Conservation (phyloP, 2,113 vertebrate species). For the Myiozetetes cayanensis region DNA sequence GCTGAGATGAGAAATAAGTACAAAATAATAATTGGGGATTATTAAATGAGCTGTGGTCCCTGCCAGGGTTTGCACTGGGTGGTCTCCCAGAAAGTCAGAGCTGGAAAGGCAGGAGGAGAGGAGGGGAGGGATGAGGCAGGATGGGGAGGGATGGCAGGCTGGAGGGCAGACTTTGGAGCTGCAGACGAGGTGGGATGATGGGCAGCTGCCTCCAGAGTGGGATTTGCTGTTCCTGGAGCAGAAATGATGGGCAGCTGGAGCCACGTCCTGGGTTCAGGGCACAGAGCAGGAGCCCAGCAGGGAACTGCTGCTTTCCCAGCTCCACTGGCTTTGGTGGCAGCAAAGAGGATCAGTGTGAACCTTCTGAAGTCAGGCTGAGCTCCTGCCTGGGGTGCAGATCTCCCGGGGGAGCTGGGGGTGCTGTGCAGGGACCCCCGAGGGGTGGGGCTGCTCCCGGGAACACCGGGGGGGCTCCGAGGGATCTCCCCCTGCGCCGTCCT, state of each 20-base stretch:
- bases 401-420: not conserved
- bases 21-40: fast-evolving
- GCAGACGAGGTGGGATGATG: not conserved
- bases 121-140: not conserved
- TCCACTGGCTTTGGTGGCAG: not conserved
- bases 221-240: not conserved
- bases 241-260: not conserved
- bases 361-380: not conserved
- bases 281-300: not conserved
- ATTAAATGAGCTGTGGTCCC: not conserved
- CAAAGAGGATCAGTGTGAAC: not conserved
- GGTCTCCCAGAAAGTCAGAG: not conserved
- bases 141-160: not conserved
- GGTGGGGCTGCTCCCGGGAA: not conserved
- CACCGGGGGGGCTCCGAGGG: fast-evolving
- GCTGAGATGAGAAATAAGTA: not conserved
- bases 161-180: not conserved
- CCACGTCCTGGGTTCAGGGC: not conserved
- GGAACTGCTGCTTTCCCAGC: not conserved
- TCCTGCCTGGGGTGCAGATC: not conserved
- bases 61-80: not conserved
- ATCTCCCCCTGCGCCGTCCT: not conserved
- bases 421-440: not conserved
- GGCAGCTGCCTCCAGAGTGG: not conserved
- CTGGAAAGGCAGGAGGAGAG: not conserved